Evolutionary conservation across 2,797 vertebrate genomes (phyloP), one percentile per base, ranked within the genome.

Genomic region (Peromyscus aztecus): DNA sequence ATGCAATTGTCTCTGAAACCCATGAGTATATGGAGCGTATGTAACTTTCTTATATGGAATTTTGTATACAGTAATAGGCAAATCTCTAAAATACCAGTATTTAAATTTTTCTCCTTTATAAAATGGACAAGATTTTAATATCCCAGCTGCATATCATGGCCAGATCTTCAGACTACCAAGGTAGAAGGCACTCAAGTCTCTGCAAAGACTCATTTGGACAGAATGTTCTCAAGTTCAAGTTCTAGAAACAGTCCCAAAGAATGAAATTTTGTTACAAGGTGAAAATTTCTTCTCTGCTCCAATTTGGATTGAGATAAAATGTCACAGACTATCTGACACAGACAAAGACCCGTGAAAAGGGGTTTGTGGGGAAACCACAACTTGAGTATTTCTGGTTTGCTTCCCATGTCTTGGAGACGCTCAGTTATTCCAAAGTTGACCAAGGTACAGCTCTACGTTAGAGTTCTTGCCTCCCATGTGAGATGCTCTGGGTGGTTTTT

Each of bases 261-360:
- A 16, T 12, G 63, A 90, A 89, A 91, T 16, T 61, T 61, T 19
- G 10, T 23, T 81, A 65, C 57, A 31, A 69, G 59, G 59, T 10
- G 59, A 91, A 95, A 37, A 1, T 65, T 65, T 81, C 10, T 57
- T 78, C 9, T 43, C 0, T 37, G 63, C 24, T 87, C 57, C 19
- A n/a, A n/a, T 37, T 34, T 49, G 23, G 29, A 92, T 59, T 87
- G 67, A 76, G 83, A 31, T 19, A 95, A 73, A 73, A 94, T 21
- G 46, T 37, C 61, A 57, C 0, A 29, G 19, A 16, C 17, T n/a
- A 13, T n/a, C 16, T 61, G 40, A 83, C 49, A 69, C 59, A 77
- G 59, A 73, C 76, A n/a, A 0, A 49, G 37, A 55, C 14, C 34
- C 3, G 17, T 40, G n/a, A 21, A 82, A 8, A 2, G 2, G 2